phyloP scores from a whole-genome alignment of 2,888 invertebrate species.

The Odontocolon sp. region DNA sequence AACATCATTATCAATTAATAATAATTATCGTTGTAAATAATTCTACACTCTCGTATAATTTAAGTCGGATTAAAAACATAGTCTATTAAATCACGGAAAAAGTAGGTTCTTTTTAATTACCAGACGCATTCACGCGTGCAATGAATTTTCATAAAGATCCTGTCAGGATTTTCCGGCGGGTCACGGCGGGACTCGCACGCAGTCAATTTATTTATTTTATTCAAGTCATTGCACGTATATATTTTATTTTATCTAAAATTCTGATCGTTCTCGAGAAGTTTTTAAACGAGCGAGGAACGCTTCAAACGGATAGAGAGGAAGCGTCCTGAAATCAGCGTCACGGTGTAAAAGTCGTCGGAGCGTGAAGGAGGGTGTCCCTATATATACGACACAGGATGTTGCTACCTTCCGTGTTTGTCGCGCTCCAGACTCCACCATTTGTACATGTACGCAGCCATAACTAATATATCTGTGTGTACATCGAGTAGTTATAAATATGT shows the following conservation, averaged over 20 bases:
- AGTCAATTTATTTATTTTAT: constrained; percentile 13
- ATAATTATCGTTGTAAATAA: no score
- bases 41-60: no score
- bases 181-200: neutral
- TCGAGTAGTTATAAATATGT: no score
- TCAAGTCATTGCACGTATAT: constrained; percentile 7
- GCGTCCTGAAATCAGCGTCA: constrained; percentile 77
- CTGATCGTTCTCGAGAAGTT: constrained; percentile 47
- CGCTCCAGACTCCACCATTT: constrained; percentile 30
- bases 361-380: constrained; percentile 70
- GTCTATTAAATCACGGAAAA: no score
- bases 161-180: neutral
- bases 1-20: no score
- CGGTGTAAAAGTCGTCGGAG: constrained; percentile 74
- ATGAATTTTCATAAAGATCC: no score
- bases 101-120: no score
- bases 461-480: no score
- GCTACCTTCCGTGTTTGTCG: constrained; percentile 72
- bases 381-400: constrained; percentile 52
- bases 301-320: constrained; percentile 68
- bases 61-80: no score
- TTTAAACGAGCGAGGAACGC: constrained; percentile 48
- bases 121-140: no score
- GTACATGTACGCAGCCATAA: constrained; percentile 8
- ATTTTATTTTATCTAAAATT: constrained; percentile 36